phyloP scores from a whole-genome alignment of 2,797 vertebrate genomes.

The Girardinus metallicus region DNA sequence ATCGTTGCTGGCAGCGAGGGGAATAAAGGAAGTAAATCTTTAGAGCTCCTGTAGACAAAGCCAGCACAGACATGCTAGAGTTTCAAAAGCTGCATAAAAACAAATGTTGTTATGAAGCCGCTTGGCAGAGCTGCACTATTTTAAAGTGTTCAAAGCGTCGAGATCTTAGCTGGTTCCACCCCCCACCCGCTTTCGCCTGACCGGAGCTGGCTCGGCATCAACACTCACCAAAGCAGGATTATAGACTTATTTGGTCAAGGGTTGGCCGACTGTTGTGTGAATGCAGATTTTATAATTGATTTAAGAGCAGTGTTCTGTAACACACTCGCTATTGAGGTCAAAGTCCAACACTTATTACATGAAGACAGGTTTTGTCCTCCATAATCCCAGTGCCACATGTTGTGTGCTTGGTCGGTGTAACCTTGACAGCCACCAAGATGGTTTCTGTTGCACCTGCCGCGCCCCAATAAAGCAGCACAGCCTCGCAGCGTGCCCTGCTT shows the following conservation, averaged over 20 bases:
- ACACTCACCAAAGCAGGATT: conserved; percentile 28
- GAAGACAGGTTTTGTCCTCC: conserved; percentile 34
- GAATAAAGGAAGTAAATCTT: neutral
- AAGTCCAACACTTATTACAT: conserved; percentile 61
- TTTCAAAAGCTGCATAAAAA: neutral
- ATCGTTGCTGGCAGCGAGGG: neutral
- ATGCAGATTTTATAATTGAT: conserved; percentile 50
- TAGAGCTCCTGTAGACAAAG: neutral
- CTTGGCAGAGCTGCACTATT: neutral
- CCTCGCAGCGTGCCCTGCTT: neutral
- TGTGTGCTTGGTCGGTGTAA: conserved; percentile 31
- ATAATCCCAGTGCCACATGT: conserved; percentile 25
- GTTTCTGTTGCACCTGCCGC: conserved; percentile 8
- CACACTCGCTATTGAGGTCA: conserved; percentile 59
- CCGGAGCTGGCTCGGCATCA: neutral
- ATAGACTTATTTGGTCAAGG: conserved; percentile 30
- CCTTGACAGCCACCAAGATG: conserved; percentile 11
- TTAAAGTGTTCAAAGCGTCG: neutral
- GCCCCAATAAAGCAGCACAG: neutral
- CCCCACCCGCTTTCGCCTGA: neutral
- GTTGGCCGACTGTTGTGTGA: conserved; percentile 22
- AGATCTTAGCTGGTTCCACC: neutral
- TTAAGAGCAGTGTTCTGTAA: conserved; percentile 49
- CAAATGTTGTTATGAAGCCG: neutral
- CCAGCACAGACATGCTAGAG: neutral